phyloP scores from a whole-genome alignment of 2,797 vertebrate genomes.

The Myiotriccus ornatus region DNA sequence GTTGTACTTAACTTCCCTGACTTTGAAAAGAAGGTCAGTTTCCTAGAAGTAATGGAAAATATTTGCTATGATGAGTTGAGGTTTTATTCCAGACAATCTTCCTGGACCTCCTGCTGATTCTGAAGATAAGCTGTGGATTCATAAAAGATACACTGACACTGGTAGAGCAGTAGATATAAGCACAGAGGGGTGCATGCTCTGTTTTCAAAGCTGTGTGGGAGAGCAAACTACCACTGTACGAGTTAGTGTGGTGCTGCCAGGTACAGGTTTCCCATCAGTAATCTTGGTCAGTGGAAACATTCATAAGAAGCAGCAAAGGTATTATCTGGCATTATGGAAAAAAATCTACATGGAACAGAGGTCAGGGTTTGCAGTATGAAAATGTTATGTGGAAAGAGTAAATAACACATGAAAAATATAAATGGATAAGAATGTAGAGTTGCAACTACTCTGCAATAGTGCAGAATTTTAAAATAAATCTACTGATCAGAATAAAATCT shows the following conservation, averaged over 20 bases:
- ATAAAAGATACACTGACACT: neutral
- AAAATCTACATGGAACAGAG: neutral
- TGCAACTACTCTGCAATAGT: neutral
- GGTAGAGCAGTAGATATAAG: neutral
- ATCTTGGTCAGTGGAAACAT: neutral
- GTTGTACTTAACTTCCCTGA: neutral
- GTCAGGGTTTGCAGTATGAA: neutral
- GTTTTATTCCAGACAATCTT: neutral
- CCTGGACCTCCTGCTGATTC: neutral
- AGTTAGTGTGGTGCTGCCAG: neutral
- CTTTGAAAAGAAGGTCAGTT: neutral
- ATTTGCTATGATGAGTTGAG: neutral
- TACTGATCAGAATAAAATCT: neutral
- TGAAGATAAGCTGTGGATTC: neutral
- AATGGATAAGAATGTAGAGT: neutral
- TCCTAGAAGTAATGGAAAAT: neutral
- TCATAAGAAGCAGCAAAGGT: neutral
- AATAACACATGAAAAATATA: neutral
- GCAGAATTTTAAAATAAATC: neutral
- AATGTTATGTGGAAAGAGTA: neutral
- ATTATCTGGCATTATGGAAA: neutral
- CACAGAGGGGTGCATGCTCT: neutral
- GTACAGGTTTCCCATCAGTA: neutral
- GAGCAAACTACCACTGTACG: neutral
- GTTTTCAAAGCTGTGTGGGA: neutral